Evolutionary conservation across 2,797 vertebrate species (phyloP).

Genomic region (Onychomys leucogaster): DNA sequence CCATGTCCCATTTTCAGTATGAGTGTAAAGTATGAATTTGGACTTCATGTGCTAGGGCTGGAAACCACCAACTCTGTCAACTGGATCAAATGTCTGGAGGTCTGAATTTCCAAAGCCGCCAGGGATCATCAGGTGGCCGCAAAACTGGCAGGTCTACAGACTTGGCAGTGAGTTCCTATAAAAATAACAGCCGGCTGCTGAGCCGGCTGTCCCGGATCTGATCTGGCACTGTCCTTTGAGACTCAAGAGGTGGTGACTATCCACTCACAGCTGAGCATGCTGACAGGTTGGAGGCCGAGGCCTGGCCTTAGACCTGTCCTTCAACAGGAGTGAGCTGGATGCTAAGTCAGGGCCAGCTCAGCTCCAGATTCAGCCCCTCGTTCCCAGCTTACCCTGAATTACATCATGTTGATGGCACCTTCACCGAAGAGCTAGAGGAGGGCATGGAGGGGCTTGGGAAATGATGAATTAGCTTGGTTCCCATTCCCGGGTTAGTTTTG

Average conservation of each 20-base stretch:
- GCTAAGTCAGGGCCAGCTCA: background rate
- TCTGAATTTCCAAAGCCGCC: background rate
- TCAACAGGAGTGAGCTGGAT: background rate
- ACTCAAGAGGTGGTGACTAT: slow-evolving; percentile 23
- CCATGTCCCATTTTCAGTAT: background rate
- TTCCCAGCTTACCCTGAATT: background rate
- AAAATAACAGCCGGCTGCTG: slow-evolving; percentile 59
- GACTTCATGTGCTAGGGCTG: background rate
- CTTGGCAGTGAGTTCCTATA: slow-evolving; percentile 23
- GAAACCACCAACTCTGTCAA: background rate
- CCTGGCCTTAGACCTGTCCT: background rate
- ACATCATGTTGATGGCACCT: background rate
- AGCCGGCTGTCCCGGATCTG: slow-evolving; percentile 55
- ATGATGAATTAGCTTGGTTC: background rate
- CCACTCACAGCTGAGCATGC: background rate
- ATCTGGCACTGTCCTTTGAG: slow-evolving; percentile 3
- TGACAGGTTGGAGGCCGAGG: background rate
- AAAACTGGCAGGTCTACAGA: background rate
- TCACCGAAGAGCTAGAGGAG: background rate
- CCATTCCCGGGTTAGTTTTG: background rate
- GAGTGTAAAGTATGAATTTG: slow-evolving; percentile 7
- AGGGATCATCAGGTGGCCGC: background rate
- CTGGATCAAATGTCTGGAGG: background rate
- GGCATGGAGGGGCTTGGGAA: background rate
- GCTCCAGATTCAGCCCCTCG: background rate